Evolutionary conservation across 2,797 vertebrate species (phyloP).

Genomic region (Pelodytes ibericus): DNA sequence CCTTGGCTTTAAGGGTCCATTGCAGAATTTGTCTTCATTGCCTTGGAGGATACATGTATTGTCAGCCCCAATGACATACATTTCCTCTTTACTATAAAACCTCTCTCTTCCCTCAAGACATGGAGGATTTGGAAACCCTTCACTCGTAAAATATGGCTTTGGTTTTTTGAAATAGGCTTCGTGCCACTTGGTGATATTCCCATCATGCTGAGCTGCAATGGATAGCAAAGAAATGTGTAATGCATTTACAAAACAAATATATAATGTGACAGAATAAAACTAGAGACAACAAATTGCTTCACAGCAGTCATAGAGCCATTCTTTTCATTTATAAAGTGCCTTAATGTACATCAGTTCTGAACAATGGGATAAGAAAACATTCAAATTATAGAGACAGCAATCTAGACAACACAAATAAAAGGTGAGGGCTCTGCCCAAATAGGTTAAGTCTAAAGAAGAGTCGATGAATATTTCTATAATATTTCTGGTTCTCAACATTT

Average conservation of each 20-base stretch:
- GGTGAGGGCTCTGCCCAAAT: too few relatives aligned
- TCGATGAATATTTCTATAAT: too few relatives aligned
- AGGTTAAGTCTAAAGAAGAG: too few relatives aligned
- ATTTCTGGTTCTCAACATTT: too few relatives aligned
- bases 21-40: slow-evolving; percentile 82
- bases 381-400: too few relatives aligned
- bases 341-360: too few relatives aligned
- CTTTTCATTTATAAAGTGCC: too few relatives aligned
- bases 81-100: slow-evolving; percentile 66
- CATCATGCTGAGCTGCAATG: slow-evolving; percentile 76
- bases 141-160: slow-evolving; percentile 88
- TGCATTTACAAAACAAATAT: slow-evolving; percentile 33
- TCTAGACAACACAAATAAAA: too few relatives aligned
- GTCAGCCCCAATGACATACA: slow-evolving; percentile 86
- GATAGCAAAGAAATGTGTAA: slow-evolving; percentile 31
- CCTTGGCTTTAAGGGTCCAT: slow-evolving; percentile 90
- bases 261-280: too few relatives aligned
- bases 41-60: slow-evolving; percentile 78
- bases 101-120: slow-evolving; percentile 71
- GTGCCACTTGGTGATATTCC: slow-evolving; percentile 91
- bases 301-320: too few relatives aligned
- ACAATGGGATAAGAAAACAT: too few relatives aligned
- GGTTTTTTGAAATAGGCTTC: slow-evolving; percentile 83
- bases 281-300: too few relatives aligned
- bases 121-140: slow-evolving; percentile 86